A percentile compares a stretch with the other conserved stretches of the same genome.
phyloP scores from a whole-genome alignment of 2,888 invertebrate genomes.

The Mesorhabditis spiculigera region DNA sequence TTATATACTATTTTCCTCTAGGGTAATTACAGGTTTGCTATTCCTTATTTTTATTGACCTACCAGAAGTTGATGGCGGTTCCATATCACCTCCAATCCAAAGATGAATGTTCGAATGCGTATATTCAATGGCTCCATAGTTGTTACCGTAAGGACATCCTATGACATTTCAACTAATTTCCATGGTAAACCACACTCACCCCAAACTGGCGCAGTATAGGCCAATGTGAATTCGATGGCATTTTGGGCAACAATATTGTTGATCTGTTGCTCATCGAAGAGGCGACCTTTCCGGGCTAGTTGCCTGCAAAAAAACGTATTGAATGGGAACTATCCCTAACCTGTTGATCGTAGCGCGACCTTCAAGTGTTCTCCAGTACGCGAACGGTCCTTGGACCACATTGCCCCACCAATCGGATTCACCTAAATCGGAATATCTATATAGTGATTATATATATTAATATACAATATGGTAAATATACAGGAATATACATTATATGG shows the following conservation, averaged over 20 bases:
- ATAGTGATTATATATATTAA: no score
- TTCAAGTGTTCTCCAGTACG: slow-evolving; percentile 55
- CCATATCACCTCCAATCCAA: slow-evolving; percentile 44
- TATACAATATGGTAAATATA: not conserved
- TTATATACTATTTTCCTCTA: not conserved
- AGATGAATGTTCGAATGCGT: slow-evolving; percentile 56
- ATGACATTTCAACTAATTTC: not conserved
- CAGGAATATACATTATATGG: not conserved
- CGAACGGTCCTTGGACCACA: slow-evolving; percentile 56
- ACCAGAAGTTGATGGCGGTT: slow-evolving; percentile 36
- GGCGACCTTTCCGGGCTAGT: slow-evolving; percentile 48
- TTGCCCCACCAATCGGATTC: slow-evolving; percentile 42
- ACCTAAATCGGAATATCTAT: slow-evolving; percentile 23
- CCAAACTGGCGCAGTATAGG: slow-evolving; percentile 53
- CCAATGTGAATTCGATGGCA: slow-evolving; percentile 53
- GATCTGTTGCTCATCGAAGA: slow-evolving; percentile 47
- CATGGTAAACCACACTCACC: slow-evolving; percentile 19
- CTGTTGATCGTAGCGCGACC: slow-evolving; percentile 50
- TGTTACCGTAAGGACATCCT: slow-evolving; percentile 56
- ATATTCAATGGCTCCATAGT: slow-evolving; percentile 56
- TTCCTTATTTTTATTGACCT: not conserved
- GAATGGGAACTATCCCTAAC: slow-evolving; percentile 20
- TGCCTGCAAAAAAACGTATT: slow-evolving; percentile 23
- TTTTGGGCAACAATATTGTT: slow-evolving; percentile 51
- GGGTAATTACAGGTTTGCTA: not conserved